Percentiles rank a stretch among this genome's conserved stretches.
These are phyloP conservation scores for Ctenopoma multispine DNA, from an alignment of 2,797 vertebrate species.

Conservation along the genomic window DNA sequence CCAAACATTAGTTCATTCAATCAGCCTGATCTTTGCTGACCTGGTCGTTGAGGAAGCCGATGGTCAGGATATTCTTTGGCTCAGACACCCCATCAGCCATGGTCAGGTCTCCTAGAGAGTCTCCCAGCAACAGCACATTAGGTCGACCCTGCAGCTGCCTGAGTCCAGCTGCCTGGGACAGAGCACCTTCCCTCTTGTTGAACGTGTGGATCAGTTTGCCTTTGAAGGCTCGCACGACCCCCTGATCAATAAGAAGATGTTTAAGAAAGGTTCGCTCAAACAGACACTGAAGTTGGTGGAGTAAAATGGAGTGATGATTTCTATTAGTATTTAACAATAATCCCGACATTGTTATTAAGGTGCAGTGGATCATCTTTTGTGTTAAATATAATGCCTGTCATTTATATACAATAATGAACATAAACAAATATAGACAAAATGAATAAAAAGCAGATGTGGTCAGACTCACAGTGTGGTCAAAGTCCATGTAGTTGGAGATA, in stretches of 20 bases:
- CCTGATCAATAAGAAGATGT: conserved; percentile 75
- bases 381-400: background rate
- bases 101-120: conserved; percentile 91
- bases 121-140: conserved; percentile 89
- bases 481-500: conserved; percentile 97
- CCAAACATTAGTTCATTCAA: no score
- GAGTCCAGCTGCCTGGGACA: conserved; percentile 83
- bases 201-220: conserved; percentile 91
- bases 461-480: conserved; percentile 86
- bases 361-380: no score
- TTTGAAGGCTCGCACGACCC: conserved; percentile 87
- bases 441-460: background rate
- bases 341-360: no score
- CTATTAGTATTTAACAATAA: no score
- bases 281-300: background rate
- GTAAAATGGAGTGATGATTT: no score
- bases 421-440: no score
- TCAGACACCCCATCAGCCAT: conserved; percentile 88
- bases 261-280: background rate
- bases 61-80: conserved; percentile 85
- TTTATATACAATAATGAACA: background rate
- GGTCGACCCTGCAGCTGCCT: conserved; percentile 80
- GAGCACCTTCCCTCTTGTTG: conserved; percentile 90
- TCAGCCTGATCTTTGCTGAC: conserved; percentile 55
- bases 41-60: conserved; percentile 92